Conservation (phyloP, 2,888 invertebrate genomes). For the Rhamphomyia laevipes region DNA sequence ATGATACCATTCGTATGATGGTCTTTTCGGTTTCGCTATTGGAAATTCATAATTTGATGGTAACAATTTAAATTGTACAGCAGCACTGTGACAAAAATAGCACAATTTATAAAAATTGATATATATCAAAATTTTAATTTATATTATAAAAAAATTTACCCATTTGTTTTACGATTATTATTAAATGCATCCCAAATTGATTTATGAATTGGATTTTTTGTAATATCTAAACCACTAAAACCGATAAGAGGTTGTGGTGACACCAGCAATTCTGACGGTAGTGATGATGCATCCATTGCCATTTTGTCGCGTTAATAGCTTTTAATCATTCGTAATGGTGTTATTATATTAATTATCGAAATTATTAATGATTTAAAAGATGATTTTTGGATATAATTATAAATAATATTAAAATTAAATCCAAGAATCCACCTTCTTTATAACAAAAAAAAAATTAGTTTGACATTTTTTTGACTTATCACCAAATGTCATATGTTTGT, state of each 20-base stretch:
- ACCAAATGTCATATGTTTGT: no score
- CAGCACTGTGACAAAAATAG: conserved; percentile 42
- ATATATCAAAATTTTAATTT: not conserved
- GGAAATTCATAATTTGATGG: conserved; percentile 79
- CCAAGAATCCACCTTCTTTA: no score
- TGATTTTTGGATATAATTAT: no score
- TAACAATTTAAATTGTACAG: conserved; percentile 73
- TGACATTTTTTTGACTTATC: no score
- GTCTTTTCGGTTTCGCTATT: conserved; percentile 71
- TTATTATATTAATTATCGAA: no score
- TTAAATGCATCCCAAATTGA: conserved; percentile 89
- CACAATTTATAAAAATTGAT: not conserved
- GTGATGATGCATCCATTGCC: conserved; percentile 43
- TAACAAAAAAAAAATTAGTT: no score
- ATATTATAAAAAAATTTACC: conserved; percentile 19
- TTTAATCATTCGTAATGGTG: no score
- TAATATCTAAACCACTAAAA: conserved; percentile 75
- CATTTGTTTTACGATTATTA: conserved; percentile 65
- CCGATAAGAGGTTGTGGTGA: conserved; percentile 80
- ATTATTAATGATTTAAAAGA: no score
- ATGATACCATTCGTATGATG: conserved; percentile 90
- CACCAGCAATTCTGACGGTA: conserved; percentile 74
- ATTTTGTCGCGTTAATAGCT: no score
- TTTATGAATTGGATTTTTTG: conserved; percentile 76
- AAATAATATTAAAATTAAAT: no score